Evolutionary conservation across 2,888 invertebrate genomes (phyloP).

Genomic region (Agonopterix subpropinquella): DNA sequence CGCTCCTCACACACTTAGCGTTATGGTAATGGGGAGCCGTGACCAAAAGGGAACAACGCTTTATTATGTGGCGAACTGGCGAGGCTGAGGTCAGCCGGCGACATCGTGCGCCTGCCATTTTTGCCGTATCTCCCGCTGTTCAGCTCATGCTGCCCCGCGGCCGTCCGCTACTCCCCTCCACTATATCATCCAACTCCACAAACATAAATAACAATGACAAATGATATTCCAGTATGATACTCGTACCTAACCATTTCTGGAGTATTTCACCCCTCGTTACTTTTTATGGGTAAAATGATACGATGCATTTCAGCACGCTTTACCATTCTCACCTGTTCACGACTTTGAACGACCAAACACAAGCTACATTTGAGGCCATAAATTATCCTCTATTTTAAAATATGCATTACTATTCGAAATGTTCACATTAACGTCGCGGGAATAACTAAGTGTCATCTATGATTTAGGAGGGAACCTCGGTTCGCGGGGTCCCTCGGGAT

Average conservation of each 20-base stretch:
- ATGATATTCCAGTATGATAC: constrained; percentile 35
- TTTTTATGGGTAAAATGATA: constrained; percentile 36
- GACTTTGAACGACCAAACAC: constrained; percentile 1
- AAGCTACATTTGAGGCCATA: not conserved
- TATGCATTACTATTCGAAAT: constrained; percentile 26
- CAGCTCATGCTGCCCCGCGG: constrained; percentile 27
- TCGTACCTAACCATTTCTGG: constrained; percentile 30
- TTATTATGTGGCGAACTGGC: constrained; percentile 32
- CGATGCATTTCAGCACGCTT: constrained; percentile 29
- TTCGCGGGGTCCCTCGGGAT: constrained; percentile 33
- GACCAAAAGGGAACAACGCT: constrained; percentile 45
- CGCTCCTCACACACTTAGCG: constrained; percentile 42
- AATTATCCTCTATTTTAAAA: constrained; percentile 11
- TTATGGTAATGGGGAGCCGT: constrained; percentile 52
- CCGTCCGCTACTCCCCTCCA: constrained; percentile 31
- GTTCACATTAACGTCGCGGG: constrained; percentile 34
- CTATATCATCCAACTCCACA: constrained; percentile 28
- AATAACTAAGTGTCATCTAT: constrained; percentile 37
- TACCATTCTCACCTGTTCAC: constrained; percentile 15
- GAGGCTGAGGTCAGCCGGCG: constrained; percentile 37
- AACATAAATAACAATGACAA: constrained; percentile 59
- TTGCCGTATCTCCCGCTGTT: constrained; percentile 49
- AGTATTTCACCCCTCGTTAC: constrained; percentile 28
- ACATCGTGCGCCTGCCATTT: constrained; percentile 61
- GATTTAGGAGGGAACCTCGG: constrained; percentile 44